Evolutionary conservation across 2,888 invertebrate genomes (phyloP), one percentile per base, ranked within the genome.

Genomic region (Melanostoma scalare): DNA sequence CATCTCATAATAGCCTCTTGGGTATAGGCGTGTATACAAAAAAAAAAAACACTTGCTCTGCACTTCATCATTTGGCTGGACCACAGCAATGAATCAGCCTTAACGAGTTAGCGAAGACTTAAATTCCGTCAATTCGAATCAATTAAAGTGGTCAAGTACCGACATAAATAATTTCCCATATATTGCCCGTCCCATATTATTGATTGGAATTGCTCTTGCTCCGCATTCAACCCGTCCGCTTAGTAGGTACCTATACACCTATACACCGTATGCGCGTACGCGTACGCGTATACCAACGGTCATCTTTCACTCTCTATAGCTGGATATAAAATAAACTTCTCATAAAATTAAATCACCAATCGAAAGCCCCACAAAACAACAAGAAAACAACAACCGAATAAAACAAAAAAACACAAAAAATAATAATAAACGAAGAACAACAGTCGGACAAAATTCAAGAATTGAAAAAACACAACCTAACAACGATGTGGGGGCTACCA

Each of bases 261-360:
- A n/a, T n/a, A n/a, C n/a, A n/a, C 44, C 20, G 6, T 60, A 6
- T 3, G 58, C 8, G 20, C 31, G 40, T 38, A 40, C 38, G 20
- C 20, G 20, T 20, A 20, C 20, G 20, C 38, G 63, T 50, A 38
- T 20, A n/a, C 30, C 6, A 3, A 63, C 30, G 65, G 52, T 55
- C 67, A 72, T 72, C 52, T 71, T 67, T 71, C 40, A 50, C 78
- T 58, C 4, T 38, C 1, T 20, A n/a, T 55, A 31, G 33, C 10
- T 20, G 48, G 50, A 55, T 40, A 71, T 84, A 74, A 84, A 73
- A 84, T 79, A 75, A 79, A 84, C 79, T 79, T 84, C 84, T 84
- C 84, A 79, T 84, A 79, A 84, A 84, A 84, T 84, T 84, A 84
- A 84, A 84, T 84, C 79, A 75, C 79, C 74, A 79, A 82, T 82